phyloP scores from a whole-genome alignment of 2,113 vertebrate species.

The Mustela lutreola region DNA sequence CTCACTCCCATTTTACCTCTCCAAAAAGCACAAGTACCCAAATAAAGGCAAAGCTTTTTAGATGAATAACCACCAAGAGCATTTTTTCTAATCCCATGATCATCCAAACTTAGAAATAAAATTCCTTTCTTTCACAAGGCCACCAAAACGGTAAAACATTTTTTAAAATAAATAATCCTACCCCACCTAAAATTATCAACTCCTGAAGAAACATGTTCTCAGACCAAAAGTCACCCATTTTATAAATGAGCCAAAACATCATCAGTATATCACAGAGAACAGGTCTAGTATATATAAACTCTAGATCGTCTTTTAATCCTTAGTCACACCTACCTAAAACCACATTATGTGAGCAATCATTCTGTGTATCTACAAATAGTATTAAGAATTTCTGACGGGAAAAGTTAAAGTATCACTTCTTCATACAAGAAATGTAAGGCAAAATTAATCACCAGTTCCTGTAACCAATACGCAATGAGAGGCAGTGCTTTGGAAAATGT shows the following conservation, averaged over 20 bases:
- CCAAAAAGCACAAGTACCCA: conserved; percentile 32
- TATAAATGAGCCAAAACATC: neutral
- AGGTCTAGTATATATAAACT: neutral
- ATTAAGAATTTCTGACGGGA: conserved; percentile 63
- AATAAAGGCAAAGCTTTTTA: conserved; percentile 27
- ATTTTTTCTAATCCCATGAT: conserved; percentile 36
- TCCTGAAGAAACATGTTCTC: conserved; percentile 19
- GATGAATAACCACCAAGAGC: neutral
- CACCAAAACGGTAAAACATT: neutral
- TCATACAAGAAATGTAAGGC: conserved; percentile 72
- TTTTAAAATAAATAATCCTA: conserved; percentile 22
- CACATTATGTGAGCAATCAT: neutral
- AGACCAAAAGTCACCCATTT: neutral
- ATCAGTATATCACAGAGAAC: neutral
- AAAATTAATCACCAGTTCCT: conserved; percentile 78
- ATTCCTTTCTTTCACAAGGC: conserved; percentile 20
- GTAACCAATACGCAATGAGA: conserved; percentile 71
- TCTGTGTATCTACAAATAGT: conserved; percentile 43
- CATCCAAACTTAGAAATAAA: conserved; percentile 10
- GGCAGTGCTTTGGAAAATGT: conserved; percentile 52
- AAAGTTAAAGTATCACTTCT: conserved; percentile 71
- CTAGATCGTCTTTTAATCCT: conserved; percentile 29
- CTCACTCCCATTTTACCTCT: conserved; percentile 19
- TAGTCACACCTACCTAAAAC: conserved; percentile 49
- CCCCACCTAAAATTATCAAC: neutral